phyloP scores from a whole-genome alignment of 2,797 vertebrate species.

The Epinephelus awoara region DNA sequence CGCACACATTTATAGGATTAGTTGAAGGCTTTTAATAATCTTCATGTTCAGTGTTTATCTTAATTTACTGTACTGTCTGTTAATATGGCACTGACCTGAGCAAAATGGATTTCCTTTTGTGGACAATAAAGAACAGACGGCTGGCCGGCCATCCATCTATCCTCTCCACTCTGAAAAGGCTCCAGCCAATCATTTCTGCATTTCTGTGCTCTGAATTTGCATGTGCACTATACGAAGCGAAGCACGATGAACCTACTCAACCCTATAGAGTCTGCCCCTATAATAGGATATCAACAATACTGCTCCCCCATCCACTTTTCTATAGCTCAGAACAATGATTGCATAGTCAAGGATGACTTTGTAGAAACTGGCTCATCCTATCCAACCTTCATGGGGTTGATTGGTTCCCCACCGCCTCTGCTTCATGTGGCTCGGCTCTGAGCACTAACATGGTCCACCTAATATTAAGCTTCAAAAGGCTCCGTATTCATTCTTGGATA shows the following conservation, averaged over 20 bases:
- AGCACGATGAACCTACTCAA: constrained; percentile 17
- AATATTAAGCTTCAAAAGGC: constrained; percentile 4
- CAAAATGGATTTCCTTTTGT: too few relatives aligned
- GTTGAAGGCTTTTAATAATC: too few relatives aligned
- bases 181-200: constrained; percentile 10
- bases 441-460: too few relatives aligned
- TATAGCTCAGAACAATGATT: constrained; percentile 24
- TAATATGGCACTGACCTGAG: too few relatives aligned
- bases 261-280: constrained; percentile 5
- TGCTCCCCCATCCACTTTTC: constrained; percentile 23
- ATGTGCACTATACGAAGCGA: constrained; percentile 7
- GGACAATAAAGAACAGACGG: too few relatives aligned
- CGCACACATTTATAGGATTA: too few relatives aligned
- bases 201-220: constrained; percentile 14
- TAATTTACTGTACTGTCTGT: too few relatives aligned
- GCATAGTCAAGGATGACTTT: constrained; percentile 31
- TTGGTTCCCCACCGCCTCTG: constrained; percentile 1
- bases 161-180: constrained; percentile 9
- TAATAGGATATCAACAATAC: constrained; percentile 9
- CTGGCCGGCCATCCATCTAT: too few relatives aligned
- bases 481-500: constrained; percentile 10
- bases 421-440: constrained; percentile 3
- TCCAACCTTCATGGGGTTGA: constrained; percentile 15
- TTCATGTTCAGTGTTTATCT: too few relatives aligned
- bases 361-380: constrained; percentile 7